Base-by-base conservation (phyloP, 1,140 invertebrate species). In the Teleogryllus occipitalis region DNA sequence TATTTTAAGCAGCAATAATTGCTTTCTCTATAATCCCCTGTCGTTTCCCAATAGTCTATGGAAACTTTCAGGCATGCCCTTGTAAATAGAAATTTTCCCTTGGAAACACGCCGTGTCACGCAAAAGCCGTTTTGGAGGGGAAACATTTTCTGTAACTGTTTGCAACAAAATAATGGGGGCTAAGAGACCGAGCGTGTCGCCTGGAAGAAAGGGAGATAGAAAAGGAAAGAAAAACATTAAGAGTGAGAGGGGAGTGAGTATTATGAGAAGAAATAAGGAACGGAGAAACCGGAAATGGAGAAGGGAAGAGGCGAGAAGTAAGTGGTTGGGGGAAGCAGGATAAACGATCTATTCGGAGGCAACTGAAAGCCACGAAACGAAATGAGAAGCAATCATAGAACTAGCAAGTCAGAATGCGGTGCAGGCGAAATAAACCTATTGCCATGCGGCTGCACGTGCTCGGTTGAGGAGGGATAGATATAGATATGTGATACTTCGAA, bases 141-240 rank as follows among this genome's bases (percentile, higher is more conserved):
- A 65, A 65, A 65, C 54, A 65, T 65, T 65, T 65, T 65, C 54
- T 65, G 10, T 65, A 65, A 65, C 54, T 65, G 54, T 65, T 65
- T 18, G 10, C 54, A 65, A 65, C 54, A 65, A 65, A 65, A 65
- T 65, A 65, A 65, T 65, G 54, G 54, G 18, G 54, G 27, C 27
- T 39, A 65, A 65, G 54, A 18, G 54, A 39, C 27, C 54, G 18
- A 10, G 54, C 54, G 18, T 65, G 54, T 65, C 18, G 54, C 54
- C 54, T 18, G 54, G 54, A 65, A 65, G 54, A 65, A 65, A 65
- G 27, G 27, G 5, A 39, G 27, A 39, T 5, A 39, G 27, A 39
- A 39, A 39, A 39, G 27, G 27, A 39, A 39, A 39, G 27, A 39
- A 5, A 39, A 39, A 39, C 27, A 39, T 39, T 39, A 39, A 39